These are phyloP conservation scores for Zaprionus davidi DNA, from an alignment of 1,140 invertebrate genomes.

Conservation along the genomic window DNA sequence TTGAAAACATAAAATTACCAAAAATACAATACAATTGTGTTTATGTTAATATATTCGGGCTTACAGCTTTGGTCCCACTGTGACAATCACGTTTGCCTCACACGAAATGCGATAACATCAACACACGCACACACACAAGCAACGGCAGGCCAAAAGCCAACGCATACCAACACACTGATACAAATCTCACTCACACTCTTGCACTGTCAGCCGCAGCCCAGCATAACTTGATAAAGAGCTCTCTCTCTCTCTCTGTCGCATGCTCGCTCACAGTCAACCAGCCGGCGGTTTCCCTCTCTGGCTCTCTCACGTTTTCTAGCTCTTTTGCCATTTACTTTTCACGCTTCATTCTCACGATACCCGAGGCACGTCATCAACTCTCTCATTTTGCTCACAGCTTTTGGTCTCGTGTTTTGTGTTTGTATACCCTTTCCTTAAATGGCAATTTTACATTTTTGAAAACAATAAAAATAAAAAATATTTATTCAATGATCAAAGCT, in stretches of 20 bases:
- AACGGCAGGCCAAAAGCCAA: slow-evolving; percentile 26
- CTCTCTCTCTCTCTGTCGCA: slow-evolving; percentile 23
- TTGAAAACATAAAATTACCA: not conserved
- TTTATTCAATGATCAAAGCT: not conserved
- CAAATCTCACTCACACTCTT: not conserved
- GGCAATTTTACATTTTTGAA: not conserved
- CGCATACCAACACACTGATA: slow-evolving; percentile 23
- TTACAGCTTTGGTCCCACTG: slow-evolving; percentile 45
- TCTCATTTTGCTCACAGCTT: slow-evolving; percentile 27
- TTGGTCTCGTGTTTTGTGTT: slow-evolving; percentile 47
- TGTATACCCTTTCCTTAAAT: not conserved
- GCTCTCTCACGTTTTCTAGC: slow-evolving; percentile 33
- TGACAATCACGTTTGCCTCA: slow-evolving; percentile 73
- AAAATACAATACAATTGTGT: not conserved
- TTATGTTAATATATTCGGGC: not conserved
- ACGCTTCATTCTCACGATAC: slow-evolving; percentile 22
- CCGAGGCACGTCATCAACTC: slow-evolving; percentile 39
- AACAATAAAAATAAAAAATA: not conserved
- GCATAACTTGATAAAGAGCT: slow-evolving; percentile 46
- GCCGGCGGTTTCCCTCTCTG: slow-evolving; percentile 1
- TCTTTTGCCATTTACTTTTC: slow-evolving; percentile 40
- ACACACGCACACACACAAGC: slow-evolving; percentile 31
- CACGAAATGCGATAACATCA: slow-evolving; percentile 73
- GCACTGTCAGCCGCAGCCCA: slow-evolving; percentile 36
- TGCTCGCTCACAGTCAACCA: slow-evolving; percentile 21